A percentile compares a stretch with the other conserved stretches of the same genome.
phyloP scores from a whole-genome alignment of 2,888 invertebrate species.

The Hirtodrosophila histrioides region DNA sequence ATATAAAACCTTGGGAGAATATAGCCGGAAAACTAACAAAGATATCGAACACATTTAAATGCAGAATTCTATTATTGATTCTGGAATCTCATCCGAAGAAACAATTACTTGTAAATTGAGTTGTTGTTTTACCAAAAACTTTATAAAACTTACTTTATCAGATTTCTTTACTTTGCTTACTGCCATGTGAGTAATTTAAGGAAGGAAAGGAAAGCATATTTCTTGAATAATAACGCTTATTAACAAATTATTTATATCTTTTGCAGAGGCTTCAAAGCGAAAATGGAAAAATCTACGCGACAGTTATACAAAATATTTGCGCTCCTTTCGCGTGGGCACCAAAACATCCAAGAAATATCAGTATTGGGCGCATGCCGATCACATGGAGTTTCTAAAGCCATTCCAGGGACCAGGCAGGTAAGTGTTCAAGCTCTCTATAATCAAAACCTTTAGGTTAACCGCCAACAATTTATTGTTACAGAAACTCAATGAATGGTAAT shows the following conservation, averaged over 20 bases:
- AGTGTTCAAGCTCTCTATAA: not conserved
- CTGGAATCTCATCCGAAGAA: too few relatives aligned
- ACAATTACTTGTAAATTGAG: too few relatives aligned
- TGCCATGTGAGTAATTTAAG: too few relatives aligned
- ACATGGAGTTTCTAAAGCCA: slow-evolving; percentile 84
- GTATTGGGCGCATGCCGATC: slow-evolving; percentile 84
- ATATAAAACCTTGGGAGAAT: too few relatives aligned
- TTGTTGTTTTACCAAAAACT: too few relatives aligned
- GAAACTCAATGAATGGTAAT: slow-evolving; percentile 70
- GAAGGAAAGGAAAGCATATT: too few relatives aligned
- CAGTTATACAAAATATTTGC: slow-evolving; percentile 84
- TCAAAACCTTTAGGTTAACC: not conserved
- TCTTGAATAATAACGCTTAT: too few relatives aligned
- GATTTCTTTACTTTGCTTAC: too few relatives aligned
- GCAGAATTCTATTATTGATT: too few relatives aligned
- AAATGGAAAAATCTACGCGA: slow-evolving; percentile 85
- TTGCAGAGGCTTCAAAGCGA: slow-evolving; percentile 82
- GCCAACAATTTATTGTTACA: slow-evolving; percentile 22
- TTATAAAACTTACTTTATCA: too few relatives aligned
- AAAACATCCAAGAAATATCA: slow-evolving; percentile 84
- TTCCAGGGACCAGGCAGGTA: slow-evolving; percentile 84
- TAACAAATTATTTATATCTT: not conserved
- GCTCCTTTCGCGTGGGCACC: slow-evolving; percentile 83
- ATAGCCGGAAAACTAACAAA: too few relatives aligned
- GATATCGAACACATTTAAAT: too few relatives aligned